These are phyloP conservation scores for Perca schrenkii DNA, from an alignment of 2,113 vertebrate species.

Conservation along the genomic window DNA sequence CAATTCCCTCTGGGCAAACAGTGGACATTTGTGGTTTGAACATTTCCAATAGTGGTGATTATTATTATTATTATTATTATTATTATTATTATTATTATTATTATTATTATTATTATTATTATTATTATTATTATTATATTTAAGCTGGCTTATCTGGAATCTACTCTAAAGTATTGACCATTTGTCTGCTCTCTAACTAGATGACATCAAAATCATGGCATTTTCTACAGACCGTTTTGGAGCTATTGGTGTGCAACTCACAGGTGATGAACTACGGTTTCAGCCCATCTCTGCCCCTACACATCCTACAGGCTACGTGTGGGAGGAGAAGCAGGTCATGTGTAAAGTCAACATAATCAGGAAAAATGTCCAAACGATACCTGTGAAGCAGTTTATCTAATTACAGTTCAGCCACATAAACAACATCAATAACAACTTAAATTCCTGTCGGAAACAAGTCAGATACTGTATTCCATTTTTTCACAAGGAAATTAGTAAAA, in stretches of 20 bases:
- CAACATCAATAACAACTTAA: constrained; percentile 24
- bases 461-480: constrained; percentile 62
- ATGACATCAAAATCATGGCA: constrained; percentile 37
- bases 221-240: constrained; percentile 81
- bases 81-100: neutral
- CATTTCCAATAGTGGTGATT: neutral
- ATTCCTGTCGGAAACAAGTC: constrained; percentile 23
- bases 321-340: constrained; percentile 96
- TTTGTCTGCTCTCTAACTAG: neutral
- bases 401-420: constrained; percentile 43
- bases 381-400: constrained; percentile 53
- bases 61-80: neutral
- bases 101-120: neutral
- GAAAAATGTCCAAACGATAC: constrained; percentile 42
- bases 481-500: constrained; percentile 77
- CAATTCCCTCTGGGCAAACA: neutral
- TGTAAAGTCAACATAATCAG: constrained; percentile 76
- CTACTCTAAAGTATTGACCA: neutral
- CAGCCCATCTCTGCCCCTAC: constrained; percentile 93
- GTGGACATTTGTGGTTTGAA: neutral
- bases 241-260: constrained; percentile 90
- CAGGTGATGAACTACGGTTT: constrained; percentile 94
- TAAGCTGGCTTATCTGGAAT: neutral
- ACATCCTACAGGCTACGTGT: constrained; percentile 94
- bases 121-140: neutral